Evolutionary conservation across 53 echinoderm and acorn worm genomes (phyloP), one percentile per base, ranked within the genome.

Genomic region (Actinopyga echinites): DNA sequence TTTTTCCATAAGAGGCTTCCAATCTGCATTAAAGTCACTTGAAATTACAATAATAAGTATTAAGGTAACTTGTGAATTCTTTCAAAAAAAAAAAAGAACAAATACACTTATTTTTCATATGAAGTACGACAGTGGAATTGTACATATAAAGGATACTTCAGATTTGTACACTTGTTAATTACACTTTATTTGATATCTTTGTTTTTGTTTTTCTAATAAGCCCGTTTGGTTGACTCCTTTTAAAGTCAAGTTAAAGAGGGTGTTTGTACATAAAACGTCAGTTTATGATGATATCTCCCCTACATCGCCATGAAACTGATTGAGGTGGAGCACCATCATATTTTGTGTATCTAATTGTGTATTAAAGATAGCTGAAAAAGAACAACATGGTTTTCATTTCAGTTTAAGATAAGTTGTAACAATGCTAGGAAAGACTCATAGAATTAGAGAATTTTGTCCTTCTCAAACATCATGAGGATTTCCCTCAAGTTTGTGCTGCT

Each of bases 131-230:
- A 78, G 54, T 78, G 57, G 55, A 78, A 56, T 25, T 78, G 57
- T 78, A 78, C 32, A 78, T 78, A 78, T 78, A 56, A 30, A 78
- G 49, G 49, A 78, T 34, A 78, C 57, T 53, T 74, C 65, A 66
- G 36, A 71, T 71, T 71, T 71, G 71, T 71, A 71, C 71, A 71
- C 71, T 71, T 71, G 71, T 71, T 71, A 66, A 71, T 71, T 37
- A 71, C 28, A 38, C 25, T 44, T 71, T 71, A 66, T 66, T 66
- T 66, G 66, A 66, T 66, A 66, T 66, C 36, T 66, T 36, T 32
- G 33, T 34, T 66, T 32, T 65, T 71, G 12, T 44, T 40, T 71
- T 71, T 71, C 44, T 71, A 22, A 11, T 7, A 40, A 42, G 40
- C 31, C 63, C 12, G 11, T 63, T 63, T 63, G 3, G 31, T 63